phyloP scores from a whole-genome alignment of 2,113 vertebrate genomes.

The Rhizomys pruinosus region DNA sequence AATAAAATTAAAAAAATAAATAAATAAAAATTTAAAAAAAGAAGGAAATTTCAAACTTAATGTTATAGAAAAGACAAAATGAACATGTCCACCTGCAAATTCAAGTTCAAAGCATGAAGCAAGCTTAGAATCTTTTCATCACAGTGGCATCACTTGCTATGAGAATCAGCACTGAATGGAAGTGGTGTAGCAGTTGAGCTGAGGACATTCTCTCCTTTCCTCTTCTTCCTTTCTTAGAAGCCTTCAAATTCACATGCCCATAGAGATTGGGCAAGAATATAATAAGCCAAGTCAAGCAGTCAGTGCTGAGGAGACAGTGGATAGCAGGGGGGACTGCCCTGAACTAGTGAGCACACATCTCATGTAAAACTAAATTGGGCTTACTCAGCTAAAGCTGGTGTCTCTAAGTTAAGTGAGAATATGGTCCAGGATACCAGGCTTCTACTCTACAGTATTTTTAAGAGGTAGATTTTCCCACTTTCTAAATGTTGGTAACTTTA shows the following conservation, averaged over 20 bases:
- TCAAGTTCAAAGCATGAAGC: neutral
- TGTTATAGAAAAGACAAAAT: neutral
- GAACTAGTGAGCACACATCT: neutral
- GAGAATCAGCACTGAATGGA: neutral
- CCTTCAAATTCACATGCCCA: neutral
- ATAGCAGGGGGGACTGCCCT: neutral
- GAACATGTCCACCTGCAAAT: neutral
- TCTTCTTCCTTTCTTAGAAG: neutral
- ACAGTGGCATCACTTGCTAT: neutral
- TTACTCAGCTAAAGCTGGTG: too few relatives aligned
- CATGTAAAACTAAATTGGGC: neutral
- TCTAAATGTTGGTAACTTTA: neutral
- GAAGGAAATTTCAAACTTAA: slow-evolving; percentile 5
- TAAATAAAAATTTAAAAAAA: too few relatives aligned
- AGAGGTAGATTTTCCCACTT: neutral
- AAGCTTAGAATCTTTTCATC: neutral
- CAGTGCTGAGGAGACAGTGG: too few relatives aligned
- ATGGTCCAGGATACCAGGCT: neutral
- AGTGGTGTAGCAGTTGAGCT: neutral
- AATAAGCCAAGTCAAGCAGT: neutral
- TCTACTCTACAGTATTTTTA: neutral
- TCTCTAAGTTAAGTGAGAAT: neutral
- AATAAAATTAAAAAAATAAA: too few relatives aligned
- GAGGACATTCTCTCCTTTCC: neutral
- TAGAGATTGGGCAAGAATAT: neutral